These are phyloP conservation scores for Drosophila mulleri DNA, from an alignment of 2,888 invertebrate genomes.

Conservation along the genomic window DNA sequence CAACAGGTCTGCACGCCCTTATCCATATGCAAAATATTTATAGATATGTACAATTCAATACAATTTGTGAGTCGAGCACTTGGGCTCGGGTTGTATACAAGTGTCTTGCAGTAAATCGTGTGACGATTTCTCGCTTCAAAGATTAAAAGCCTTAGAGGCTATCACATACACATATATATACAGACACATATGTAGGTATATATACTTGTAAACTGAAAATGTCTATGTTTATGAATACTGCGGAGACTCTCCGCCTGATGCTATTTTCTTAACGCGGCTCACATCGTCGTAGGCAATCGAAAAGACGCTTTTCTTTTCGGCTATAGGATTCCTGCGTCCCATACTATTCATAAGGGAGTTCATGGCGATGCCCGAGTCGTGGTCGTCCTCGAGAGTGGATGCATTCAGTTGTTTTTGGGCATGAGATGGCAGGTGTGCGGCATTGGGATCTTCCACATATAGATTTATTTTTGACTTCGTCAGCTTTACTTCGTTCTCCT, in stretches of 20 bases:
- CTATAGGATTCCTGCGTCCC: conserved; percentile 88
- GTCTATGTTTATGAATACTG: conserved; percentile 85
- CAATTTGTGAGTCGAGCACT: conserved; percentile 9
- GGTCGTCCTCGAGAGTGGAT: conserved; percentile 89
- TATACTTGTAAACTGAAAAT: conserved; percentile 24
- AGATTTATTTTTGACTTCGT: conserved; percentile 81
- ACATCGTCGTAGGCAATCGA: conserved; percentile 97
- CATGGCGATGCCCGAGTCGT: conserved; percentile 92
- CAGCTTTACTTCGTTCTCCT: conserved; percentile 84
- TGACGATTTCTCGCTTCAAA: conserved; percentile 54
- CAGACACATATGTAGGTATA: conserved; percentile 36
- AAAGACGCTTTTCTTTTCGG: conserved; percentile 96
- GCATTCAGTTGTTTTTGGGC: conserved; percentile 86
- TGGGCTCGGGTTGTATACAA: conserved; percentile 20
- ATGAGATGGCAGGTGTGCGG: conserved; percentile 74
- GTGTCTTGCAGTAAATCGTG: conserved; percentile 30
- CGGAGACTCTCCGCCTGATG: conserved; percentile 92
- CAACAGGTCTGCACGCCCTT: background rate
- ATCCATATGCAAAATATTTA: conserved; percentile 2
- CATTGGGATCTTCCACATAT: conserved; percentile 78
- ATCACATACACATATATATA: conserved; percentile 67
- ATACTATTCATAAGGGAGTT: conserved; percentile 87
- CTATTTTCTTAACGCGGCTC: conserved; percentile 91
- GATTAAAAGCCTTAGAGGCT: conserved; percentile 73
- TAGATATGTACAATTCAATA: conserved; percentile 8